These are phyloP conservation scores for Latrodectus elegans DNA, from an alignment of 2,888 invertebrate species.

Conservation along the genomic window DNA sequence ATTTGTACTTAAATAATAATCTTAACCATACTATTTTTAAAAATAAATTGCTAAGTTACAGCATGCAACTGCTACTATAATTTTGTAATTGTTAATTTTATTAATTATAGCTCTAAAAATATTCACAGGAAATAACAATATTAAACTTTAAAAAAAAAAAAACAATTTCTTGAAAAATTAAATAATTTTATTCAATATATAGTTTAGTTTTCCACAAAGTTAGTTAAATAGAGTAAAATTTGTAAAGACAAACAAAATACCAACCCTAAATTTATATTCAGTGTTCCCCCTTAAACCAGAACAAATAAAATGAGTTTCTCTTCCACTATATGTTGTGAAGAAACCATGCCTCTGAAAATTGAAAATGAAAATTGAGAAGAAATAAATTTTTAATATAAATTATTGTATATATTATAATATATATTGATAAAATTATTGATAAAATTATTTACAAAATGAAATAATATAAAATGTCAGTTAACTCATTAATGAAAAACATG, in stretches of 20 bases:
- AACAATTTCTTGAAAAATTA: not conserved
- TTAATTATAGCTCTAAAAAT: too few relatives aligned
- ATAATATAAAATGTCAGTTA: too few relatives aligned
- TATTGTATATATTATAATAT: too few relatives aligned
- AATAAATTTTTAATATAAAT: too few relatives aligned
- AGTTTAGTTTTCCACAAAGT: too few relatives aligned
- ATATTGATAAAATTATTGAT: too few relatives aligned
- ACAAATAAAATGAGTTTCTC: slow-evolving; percentile 82
- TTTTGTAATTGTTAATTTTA: too few relatives aligned
- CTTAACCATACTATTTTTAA: not conserved
- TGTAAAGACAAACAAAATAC: slow-evolving; percentile 1
- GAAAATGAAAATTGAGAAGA: slow-evolving; percentile 47
- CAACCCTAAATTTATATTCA: slow-evolving; percentile 84
- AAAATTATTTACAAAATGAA: too few relatives aligned
- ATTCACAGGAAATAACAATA: not conserved
- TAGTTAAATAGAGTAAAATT: not conserved
- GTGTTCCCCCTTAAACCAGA: slow-evolving; percentile 83
- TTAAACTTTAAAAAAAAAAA: not conserved
- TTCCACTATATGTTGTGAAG: slow-evolving; percentile 86
- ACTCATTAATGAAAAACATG: not conserved
- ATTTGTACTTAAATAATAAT: not conserved
- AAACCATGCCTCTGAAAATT: slow-evolving; percentile 82
- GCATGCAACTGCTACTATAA: too few relatives aligned
- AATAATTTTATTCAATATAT: too few relatives aligned
- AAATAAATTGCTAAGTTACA: not conserved